phyloP scores from a whole-genome alignment of 2,113 vertebrate species.

The Centrocercus urophasianus region DNA sequence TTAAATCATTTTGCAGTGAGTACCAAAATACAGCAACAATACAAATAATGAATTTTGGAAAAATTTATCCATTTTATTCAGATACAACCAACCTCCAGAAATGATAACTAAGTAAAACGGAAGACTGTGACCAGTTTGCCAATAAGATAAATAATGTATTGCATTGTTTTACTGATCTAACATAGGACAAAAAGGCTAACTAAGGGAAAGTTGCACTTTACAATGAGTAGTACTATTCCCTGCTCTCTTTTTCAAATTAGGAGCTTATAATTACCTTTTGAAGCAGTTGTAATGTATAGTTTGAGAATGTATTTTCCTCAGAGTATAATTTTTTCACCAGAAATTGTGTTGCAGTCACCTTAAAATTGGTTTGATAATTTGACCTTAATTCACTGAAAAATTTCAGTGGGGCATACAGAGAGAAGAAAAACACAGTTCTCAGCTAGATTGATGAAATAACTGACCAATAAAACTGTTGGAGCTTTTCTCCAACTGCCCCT shows the following conservation, averaged over 20 bases:
- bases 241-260: not conserved
- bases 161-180: not conserved
- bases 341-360: not conserved
- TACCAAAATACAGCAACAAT: not conserved
- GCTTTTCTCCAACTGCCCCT: not conserved
- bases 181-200: not conserved
- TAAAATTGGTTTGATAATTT: conserved; percentile 10
- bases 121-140: not conserved
- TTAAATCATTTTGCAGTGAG: not conserved
- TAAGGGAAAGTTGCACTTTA: not conserved
- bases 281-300: not conserved
- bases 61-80: not conserved
- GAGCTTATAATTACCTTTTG: not conserved
- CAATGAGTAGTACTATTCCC: not conserved
- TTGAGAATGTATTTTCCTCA: not conserved
- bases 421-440: not conserved
- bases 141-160: not conserved
- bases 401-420: not conserved
- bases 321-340: not conserved
- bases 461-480: not conserved
- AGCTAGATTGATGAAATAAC: not conserved
- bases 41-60: not conserved
- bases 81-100: not conserved
- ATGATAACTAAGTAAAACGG: not conserved
- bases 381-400: not conserved